These are phyloP conservation scores for Halcyon smyrnensis DNA, from an alignment of 2,797 vertebrate genomes.

Conservation along the genomic window DNA sequence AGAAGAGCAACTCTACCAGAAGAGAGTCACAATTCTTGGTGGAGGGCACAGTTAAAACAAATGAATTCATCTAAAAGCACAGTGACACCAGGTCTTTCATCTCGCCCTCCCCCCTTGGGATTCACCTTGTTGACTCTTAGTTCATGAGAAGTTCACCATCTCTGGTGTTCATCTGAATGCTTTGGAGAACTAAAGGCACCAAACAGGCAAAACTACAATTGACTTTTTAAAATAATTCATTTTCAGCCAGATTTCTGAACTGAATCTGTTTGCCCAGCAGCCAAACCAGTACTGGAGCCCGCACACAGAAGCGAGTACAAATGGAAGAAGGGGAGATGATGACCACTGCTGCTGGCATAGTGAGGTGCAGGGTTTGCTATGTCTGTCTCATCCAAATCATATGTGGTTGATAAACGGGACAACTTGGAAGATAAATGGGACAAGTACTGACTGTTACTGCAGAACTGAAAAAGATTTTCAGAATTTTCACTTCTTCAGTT, in stretches of 20 bases:
- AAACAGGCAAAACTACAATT: fast-evolving
- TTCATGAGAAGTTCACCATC: not conserved
- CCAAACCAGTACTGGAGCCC: not conserved
- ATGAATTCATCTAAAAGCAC: fast-evolving
- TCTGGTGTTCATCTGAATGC: not conserved
- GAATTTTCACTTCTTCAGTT: not conserved
- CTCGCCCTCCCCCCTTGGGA: not conserved
- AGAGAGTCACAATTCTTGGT: not conserved
- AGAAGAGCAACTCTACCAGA: not conserved
- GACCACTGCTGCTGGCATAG: not conserved
- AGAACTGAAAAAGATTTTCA: not conserved
- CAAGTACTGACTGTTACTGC: not conserved
- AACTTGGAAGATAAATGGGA: not conserved
- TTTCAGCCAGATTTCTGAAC: not conserved
- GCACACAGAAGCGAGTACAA: not conserved
- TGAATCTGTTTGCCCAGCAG: not conserved
- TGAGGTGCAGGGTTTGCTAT: not conserved
- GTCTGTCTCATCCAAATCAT: not conserved
- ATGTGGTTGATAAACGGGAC: not conserved
- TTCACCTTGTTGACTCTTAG: not conserved
- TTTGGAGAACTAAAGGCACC: not conserved
- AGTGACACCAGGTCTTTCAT: not conserved
- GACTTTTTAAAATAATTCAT: not conserved
- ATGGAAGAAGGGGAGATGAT: not conserved
- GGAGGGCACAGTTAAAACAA: not conserved